Evolutionary conservation across 2,797 vertebrate genomes (phyloP), one percentile per base, ranked within the genome.

Genomic region (Denticeps clupeoides): DNA sequence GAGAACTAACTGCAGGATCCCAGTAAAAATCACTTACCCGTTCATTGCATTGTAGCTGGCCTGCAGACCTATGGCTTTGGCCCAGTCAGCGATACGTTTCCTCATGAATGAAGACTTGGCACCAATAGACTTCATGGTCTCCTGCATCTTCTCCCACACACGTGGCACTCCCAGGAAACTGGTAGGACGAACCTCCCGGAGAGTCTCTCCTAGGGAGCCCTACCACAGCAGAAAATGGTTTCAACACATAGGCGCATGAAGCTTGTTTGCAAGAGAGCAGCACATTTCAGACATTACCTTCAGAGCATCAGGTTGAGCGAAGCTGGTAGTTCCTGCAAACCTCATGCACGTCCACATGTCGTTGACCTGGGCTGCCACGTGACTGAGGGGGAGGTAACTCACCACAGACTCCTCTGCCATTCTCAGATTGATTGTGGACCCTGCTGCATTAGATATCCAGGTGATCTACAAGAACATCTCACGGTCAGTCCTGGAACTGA

Each of bases 91-190:
- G 49, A 86, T 57, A 41, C 38, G 73, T 56, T 58, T 80, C 63
- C 28, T 80, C 40, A 87, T n/a, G 0, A 66, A 41, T 0, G 83
- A 73, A 0, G 65, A 69, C 49, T 85, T 85, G 5, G 72, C 69
- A 7, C 73, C 74, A 0, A 23, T 18, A 3, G 63, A 59, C 64
- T 58, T 83, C 82, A 88, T 82, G 22, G 58, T 82, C 64, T 87
- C 86, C 42, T 86, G 75, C 61, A 88, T 87, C 67, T 88, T 88
- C 67, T 88, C 86, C 85, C 85, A 88, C 21, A 88, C 81, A 1
- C 85, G 76, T 16, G 85, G 85, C 51, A 87, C 85, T 1, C 82
- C 86, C 26, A 87, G 19, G 62, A 88, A 86, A 11, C 56, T 62
- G 0, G 84, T 85, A 2, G 86, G 86, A 1, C 58, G 78, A 24